phyloP scores from a whole-genome alignment of 2,888 invertebrate species.

The Notocelia uddmanniana region DNA sequence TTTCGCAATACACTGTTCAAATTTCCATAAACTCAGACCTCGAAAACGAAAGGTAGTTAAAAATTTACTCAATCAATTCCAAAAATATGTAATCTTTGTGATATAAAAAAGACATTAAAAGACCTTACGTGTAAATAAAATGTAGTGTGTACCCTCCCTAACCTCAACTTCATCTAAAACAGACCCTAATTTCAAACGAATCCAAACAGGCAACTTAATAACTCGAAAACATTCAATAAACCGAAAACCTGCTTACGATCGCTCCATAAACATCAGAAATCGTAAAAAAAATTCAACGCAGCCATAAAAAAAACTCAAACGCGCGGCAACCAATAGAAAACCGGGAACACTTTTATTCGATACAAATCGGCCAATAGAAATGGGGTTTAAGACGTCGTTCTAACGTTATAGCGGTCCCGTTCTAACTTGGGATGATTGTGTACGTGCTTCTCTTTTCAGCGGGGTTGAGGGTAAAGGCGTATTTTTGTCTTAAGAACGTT shows the following conservation, averaged over 20 bases:
- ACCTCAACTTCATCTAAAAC: slow-evolving; percentile 13
- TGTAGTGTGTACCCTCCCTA: slow-evolving; percentile 5
- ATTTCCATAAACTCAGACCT: too few species aligned
- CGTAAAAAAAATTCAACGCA: slow-evolving; percentile 61
- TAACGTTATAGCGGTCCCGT: slow-evolving; percentile 61
- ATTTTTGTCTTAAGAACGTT: slow-evolving; percentile 56
- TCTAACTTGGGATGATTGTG: slow-evolving; percentile 55
- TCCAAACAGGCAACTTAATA: slow-evolving; percentile 54
- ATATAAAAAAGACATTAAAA: not conserved
- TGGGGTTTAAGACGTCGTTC: slow-evolving; percentile 64
- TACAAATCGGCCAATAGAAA: slow-evolving; percentile 70
- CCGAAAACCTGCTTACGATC: slow-evolving; percentile 66
- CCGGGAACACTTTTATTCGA: slow-evolving; percentile 65
- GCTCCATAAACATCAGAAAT: slow-evolving; percentile 72
- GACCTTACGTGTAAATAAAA: not conserved
- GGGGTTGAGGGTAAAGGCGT: slow-evolving; percentile 48
- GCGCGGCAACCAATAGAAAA: slow-evolving; percentile 58
- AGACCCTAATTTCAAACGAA: slow-evolving; percentile 37
- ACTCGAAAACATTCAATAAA: slow-evolving; percentile 59
- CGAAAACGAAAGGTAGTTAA: too few species aligned
- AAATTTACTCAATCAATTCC: too few species aligned
- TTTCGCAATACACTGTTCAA: too few species aligned
- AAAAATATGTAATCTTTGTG: too few species aligned
- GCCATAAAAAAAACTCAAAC: slow-evolving; percentile 56
- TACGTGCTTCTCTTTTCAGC: slow-evolving; percentile 49